A percentile compares a stretch with the other conserved stretches of the same genome.
phyloP scores from a whole-genome alignment of 2,888 invertebrate species.

The Chromoteleia sp. region DNA sequence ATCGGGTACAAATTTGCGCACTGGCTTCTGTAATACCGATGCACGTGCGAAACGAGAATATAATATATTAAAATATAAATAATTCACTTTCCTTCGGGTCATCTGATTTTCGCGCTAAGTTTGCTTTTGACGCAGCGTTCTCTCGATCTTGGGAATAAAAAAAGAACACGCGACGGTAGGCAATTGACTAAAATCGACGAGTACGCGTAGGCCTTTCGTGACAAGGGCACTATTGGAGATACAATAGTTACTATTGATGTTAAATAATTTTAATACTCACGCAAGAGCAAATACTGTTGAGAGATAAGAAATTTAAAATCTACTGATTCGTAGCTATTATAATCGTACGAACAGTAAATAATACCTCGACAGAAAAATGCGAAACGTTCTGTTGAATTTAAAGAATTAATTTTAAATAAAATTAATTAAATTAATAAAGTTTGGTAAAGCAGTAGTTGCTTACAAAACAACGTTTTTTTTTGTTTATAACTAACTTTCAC shows the following conservation, averaged over 20 bases:
- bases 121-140: constrained; percentile 44
- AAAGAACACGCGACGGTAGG: constrained; percentile 28
- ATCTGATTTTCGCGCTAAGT: constrained; percentile 44
- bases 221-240: constrained; percentile 55
- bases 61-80: constrained; percentile 56
- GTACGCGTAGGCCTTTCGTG: constrained; percentile 44
- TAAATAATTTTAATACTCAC: constrained; percentile 65
- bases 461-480: too few species aligned
- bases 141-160: constrained; percentile 23
- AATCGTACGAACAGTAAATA: constrained; percentile 46
- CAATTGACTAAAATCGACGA: constrained; percentile 39
- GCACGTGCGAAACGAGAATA: constrained; percentile 67
- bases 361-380: constrained; percentile 59
- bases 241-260: constrained; percentile 69
- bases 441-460: too few species aligned
- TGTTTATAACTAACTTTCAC: too few species aligned
- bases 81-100: constrained; percentile 42
- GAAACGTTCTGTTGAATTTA: too few species aligned
- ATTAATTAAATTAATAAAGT: too few species aligned
- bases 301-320: constrained; percentile 59
- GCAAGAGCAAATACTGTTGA: constrained; percentile 64
- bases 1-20: constrained; percentile 74
- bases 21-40: constrained; percentile 67
- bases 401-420: too few species aligned
- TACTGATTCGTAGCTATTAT: constrained; percentile 58